These are phyloP conservation scores for Mythimna loreyi DNA, from an alignment of 2,888 invertebrate genomes.

Conservation along the genomic window DNA sequence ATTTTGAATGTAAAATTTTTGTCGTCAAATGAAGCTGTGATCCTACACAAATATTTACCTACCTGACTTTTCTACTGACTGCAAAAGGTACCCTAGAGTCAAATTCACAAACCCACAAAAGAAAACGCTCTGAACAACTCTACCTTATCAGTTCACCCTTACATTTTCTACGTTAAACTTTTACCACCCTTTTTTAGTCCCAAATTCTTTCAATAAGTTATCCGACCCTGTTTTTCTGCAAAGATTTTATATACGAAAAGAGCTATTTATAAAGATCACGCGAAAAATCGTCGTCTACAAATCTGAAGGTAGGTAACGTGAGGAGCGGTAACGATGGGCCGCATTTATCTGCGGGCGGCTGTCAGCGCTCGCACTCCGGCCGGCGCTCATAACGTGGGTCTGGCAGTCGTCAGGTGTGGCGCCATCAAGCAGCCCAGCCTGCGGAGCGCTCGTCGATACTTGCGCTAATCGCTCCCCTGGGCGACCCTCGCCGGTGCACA, in stretches of 20 bases:
- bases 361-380: slow-evolving; percentile 64
- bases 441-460: slow-evolving; percentile 65
- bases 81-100: slow-evolving; percentile 22
- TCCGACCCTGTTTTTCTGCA: slow-evolving; percentile 36
- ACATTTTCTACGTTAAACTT: slow-evolving; percentile 48
- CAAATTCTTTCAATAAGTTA: slow-evolving; percentile 54
- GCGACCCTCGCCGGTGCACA: slow-evolving; percentile 63
- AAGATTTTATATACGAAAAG: slow-evolving; percentile 55
- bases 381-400: slow-evolving; percentile 57
- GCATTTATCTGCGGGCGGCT: slow-evolving; percentile 72
- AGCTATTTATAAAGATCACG: slow-evolving; percentile 63
- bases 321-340: slow-evolving; percentile 65
- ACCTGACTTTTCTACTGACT: slow-evolving; percentile 1
- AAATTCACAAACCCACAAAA: slow-evolving; percentile 39
- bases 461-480: slow-evolving; percentile 70
- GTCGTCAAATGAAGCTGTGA: not conserved
- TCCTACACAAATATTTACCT: slow-evolving; percentile 12
- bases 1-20: slow-evolving; percentile 9
- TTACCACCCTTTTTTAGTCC: slow-evolving; percentile 40
- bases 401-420: slow-evolving; percentile 65
- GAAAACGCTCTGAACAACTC: slow-evolving; percentile 26
- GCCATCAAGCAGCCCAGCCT: slow-evolving; percentile 55
- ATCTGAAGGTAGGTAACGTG: slow-evolving; percentile 63
- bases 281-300: slow-evolving; percentile 69
- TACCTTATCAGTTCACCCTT: slow-evolving; percentile 38